phyloP scores from a whole-genome alignment of 2,113 vertebrate species.

The Mormyrus lacerda region DNA sequence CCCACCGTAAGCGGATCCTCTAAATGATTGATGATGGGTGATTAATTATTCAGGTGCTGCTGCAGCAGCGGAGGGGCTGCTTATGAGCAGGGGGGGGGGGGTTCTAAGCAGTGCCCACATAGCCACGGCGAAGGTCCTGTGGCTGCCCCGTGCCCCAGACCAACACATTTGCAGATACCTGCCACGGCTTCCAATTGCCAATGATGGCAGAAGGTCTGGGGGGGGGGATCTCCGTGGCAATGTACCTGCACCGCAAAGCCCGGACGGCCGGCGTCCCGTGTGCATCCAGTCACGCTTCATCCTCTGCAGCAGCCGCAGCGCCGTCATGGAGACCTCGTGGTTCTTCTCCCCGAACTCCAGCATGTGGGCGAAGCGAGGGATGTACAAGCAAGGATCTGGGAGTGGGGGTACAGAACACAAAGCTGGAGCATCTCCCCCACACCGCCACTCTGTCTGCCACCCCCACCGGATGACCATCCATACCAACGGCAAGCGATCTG shows the following conservation, averaged over 20 bases:
- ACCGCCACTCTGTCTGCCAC: background rate
- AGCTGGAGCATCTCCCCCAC: background rate
- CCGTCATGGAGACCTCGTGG: slow-evolving; percentile 96
- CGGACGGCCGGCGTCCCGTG: slow-evolving; percentile 85
- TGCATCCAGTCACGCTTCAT: slow-evolving; percentile 99
- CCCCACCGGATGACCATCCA: background rate
- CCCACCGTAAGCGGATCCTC: slow-evolving; percentile 28
- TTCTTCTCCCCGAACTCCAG: slow-evolving; percentile 95
- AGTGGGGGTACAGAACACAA: slow-evolving; percentile 7
- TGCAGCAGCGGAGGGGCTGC: slow-evolving; percentile 39
- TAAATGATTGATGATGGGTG: slow-evolving; percentile 56
- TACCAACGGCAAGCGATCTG: background rate
- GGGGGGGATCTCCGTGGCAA: background rate
- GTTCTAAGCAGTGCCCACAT: slow-evolving; percentile 26
- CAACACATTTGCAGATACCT: background rate
- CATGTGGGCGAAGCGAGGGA: slow-evolving; percentile 93
- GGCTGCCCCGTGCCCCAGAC: background rate
- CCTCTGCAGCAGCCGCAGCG: slow-evolving; percentile 82
- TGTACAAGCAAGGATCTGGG: slow-evolving; percentile 90
- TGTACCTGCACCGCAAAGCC: slow-evolving; percentile 89
- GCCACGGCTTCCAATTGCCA: background rate
- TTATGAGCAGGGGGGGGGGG: slow-evolving; percentile 28
- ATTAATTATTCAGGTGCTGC: slow-evolving; percentile 57
- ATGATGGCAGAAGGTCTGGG: background rate
- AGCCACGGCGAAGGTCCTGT: background rate